Base-by-base conservation (phyloP, 1,140 invertebrate species). In the Capitella teleta region DNA sequence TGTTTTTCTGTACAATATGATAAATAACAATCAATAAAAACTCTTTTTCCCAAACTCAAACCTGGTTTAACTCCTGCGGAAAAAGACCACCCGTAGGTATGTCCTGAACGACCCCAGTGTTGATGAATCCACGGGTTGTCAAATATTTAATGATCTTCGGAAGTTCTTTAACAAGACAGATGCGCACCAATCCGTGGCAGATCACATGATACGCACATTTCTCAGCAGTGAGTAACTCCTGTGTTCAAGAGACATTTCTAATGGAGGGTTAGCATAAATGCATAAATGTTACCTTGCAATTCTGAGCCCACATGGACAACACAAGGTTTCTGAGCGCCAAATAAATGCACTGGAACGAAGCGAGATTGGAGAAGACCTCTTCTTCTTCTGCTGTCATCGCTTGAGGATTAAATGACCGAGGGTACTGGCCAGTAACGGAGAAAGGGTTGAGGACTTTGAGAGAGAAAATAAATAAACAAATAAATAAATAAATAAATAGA, bases 301-400 rank as follows among this genome's bases (percentile, higher is more conserved):
- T 69, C 18, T 69, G 47, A 50, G 64, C 64, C 75, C 75, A 77
- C 8, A 75, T 42, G 19, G 71, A 59, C 16, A 76, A 45, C 45
- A 76, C 59, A 18, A 74, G 54, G 53, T 77, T 77, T 14, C 75
- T 46, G 4, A 77, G 46, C 21, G 68, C 73, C 24, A 77, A 60
- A 57, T 74, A 77, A 24, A 69, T 65, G 21, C 62, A 60, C 16
- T 63, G 68, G 51, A 69, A n/a, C n/a, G n/a, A n/a, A n/a, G n/a
- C n/a, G n/a, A n/a, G n/a, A n/a, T n/a, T 61, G 1, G 66, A 63
- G 46, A 76, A 74, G 24, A 64, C 61, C 6, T 59, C 34, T 16
- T 60, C 46, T 58, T 77, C 75, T 28, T 66, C 61, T 32, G 59
- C 58, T 41, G 69, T 64, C 70, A 77, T 70, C 5, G 61, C 56